Evolutionary conservation across 2,888 invertebrate genomes (phyloP), one percentile per base, ranked within the genome.

Genomic region (Leptinotarsa haldemani): DNA sequence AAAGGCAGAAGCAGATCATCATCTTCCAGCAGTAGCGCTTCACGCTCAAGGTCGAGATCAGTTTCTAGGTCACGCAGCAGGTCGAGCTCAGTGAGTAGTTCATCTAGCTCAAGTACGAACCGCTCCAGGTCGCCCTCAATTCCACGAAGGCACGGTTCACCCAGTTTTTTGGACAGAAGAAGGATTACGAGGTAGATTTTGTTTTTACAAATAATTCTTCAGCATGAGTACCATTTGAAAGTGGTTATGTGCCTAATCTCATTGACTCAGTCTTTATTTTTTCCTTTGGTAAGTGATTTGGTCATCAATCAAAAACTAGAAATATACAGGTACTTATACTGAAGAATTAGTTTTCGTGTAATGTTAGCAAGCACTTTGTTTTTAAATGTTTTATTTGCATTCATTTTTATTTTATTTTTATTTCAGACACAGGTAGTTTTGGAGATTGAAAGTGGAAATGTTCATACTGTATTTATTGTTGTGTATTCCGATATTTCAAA

Each of bases 151-250:
- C 94, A 95, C 82, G 97, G 97, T 61, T 97, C 97, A 73, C 98
- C 98, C 22, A 96, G 96, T 88, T 97, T 97, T 88, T 90, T 97
- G 77, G 97, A 97, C 88, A 91, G 97, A 82, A 91, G 98, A 74
- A 92, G 98, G 81, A 98, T 98, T 84, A 98, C 98, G 82, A 98
- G 97, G 97, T 98, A 93, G 88, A 78, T 50, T 64, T 40, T 46
- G 25, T 47, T 20, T 50, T 1, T 22, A 22, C 4, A 3, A 47
- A 22, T 16, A 64, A 65, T 53, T 65, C 52, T 70, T 40, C 53
- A 70, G 30, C 53, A 16, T 70, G 47, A 22, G 70, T 70, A n/a
- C 61, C 47, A 47, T 7, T 20, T 22, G 30, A 66, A 50, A 66
- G 18, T 9, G 9, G 9, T 40, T 2, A 40, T 40, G 9, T 40